These are phyloP conservation scores for Blastobasis adustella DNA, from an alignment of 2,888 invertebrate genomes.

Conservation along the genomic window DNA sequence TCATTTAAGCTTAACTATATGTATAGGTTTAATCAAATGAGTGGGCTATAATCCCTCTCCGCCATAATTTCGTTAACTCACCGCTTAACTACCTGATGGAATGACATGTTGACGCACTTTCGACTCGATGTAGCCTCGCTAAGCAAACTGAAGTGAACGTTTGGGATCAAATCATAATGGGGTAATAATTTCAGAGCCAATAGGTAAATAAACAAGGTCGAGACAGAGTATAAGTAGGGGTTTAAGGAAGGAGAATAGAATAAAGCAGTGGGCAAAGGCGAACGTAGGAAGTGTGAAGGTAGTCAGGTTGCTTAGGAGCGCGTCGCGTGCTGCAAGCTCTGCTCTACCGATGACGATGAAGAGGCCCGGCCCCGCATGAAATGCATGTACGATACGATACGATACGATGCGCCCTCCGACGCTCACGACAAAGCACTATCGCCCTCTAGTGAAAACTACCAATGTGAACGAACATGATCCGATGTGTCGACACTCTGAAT, in stretches of 20 bases:
- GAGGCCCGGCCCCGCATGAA: constrained; percentile 19
- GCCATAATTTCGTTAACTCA: constrained; percentile 73
- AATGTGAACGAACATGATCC: constrained; percentile 43
- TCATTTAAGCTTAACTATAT: constrained; percentile 54
- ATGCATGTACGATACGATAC: constrained; percentile 50
- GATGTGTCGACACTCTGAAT: constrained; percentile 37
- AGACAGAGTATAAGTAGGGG: too few relatives aligned
- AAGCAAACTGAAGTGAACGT: constrained; percentile 50
- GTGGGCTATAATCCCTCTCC: constrained; percentile 74
- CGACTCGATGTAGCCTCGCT: constrained; percentile 40
- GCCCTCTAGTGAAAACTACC: constrained; percentile 53
- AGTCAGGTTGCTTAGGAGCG: constrained; percentile 55
- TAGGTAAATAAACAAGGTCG: too few relatives aligned
- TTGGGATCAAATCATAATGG: not conserved
- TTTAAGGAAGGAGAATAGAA: too few relatives aligned
- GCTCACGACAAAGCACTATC: constrained; percentile 51
- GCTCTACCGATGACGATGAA: constrained; percentile 37
- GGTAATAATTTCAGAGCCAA: too few relatives aligned
- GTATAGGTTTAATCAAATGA: constrained; percentile 34
- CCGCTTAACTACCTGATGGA: constrained; percentile 69
- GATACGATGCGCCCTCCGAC: constrained; percentile 38
- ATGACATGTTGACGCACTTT: constrained; percentile 60
- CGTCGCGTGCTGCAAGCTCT: constrained; percentile 56
- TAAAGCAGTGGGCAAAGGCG: too few relatives aligned
- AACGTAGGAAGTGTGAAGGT: too few relatives aligned